Base-by-base conservation (phyloP, 1,140 invertebrate species). In the Atta colombica region DNA sequence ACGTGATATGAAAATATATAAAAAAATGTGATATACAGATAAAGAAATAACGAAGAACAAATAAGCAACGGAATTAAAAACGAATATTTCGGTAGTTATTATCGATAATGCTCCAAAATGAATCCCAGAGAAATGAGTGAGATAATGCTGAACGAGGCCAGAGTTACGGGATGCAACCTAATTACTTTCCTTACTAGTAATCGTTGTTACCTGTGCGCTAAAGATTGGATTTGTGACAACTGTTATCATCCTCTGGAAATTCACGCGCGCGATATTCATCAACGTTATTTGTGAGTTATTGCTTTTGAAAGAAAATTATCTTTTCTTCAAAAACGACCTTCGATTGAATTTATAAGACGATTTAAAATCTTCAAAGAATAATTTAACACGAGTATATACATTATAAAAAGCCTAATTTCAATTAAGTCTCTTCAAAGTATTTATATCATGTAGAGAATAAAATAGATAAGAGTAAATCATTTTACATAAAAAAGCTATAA, bases 141-240 rank as follows among this genome's bases (percentile, higher is more conserved):
- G 63, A 87, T 87, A 18, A 80, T 94, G 58, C 69, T 93, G 31
- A 85, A 93, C 87, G 93, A 93, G 28, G 91, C 91, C 25, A 93
- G 94, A 28, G 49, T 92, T 25, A 89, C 86, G 77, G 93, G 94
- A 31, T 95, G 95, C 91, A 92, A 92, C 88, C 88, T 95, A 77
- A 93, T 95, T 91, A 95, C 94, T 53, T 90, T 95, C 51, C 90
- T 95, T 81, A 95, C 95, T 45, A 95, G 94, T 84, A 95, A 93
- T 92, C 94, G 93, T 88, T 91, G 91, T 80, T 95, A 95, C 81
- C 86, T 95, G 61, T 77, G 89, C 61, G 92, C 88, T 60, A 95
- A 95, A 75, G 94, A 95, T 85, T 95, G 94, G 94, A 89, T 95
- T n/a, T 85, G 78, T 51, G 91, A 91, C 53, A 92, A 94, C 80